phyloP scores from a whole-genome alignment of 2,888 invertebrate species.

The Orchesellides sinensis region DNA sequence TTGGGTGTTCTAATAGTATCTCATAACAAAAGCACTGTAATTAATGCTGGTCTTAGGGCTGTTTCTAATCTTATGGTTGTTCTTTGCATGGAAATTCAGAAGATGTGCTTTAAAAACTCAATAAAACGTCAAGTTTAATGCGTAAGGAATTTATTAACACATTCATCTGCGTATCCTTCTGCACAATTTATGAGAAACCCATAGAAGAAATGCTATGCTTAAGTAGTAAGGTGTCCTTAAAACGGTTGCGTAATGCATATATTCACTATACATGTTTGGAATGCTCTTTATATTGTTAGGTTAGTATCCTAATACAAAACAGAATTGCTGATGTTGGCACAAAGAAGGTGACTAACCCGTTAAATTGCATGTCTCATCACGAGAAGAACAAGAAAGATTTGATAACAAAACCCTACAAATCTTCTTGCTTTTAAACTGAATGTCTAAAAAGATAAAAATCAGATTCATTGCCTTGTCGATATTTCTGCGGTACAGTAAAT shows the following conservation, averaged over 20 bases:
- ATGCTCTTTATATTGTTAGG: too few relatives aligned
- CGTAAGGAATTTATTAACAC: background rate
- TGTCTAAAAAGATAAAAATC: constrained; percentile 58
- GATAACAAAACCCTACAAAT: constrained; percentile 8
- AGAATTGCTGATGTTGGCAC: constrained; percentile 36
- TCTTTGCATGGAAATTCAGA: constrained; percentile 13
- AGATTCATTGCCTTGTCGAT: constrained; percentile 60
- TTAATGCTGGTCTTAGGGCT: background rate
- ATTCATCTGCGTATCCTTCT: background rate
- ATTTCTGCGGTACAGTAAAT: constrained; percentile 30
- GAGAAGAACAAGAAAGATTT: background rate
- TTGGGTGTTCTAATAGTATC: too few relatives aligned
- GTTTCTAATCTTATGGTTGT: background rate
- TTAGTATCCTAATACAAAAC: constrained; percentile 35
- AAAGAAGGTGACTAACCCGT: background rate
- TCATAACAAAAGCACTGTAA: background rate
- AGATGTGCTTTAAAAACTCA: constrained; percentile 18
- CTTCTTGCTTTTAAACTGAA: constrained; percentile 16
- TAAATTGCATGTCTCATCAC: background rate
- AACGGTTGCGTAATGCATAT: background rate
- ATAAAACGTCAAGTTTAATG: constrained; percentile 2
- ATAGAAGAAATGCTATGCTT: background rate
- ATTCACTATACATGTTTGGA: background rate
- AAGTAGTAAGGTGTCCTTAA: background rate
- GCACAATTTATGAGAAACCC: too few relatives aligned